Evolutionary conservation across 1,140 invertebrate species (phyloP).

Genomic region (Idris sp.): DNA sequence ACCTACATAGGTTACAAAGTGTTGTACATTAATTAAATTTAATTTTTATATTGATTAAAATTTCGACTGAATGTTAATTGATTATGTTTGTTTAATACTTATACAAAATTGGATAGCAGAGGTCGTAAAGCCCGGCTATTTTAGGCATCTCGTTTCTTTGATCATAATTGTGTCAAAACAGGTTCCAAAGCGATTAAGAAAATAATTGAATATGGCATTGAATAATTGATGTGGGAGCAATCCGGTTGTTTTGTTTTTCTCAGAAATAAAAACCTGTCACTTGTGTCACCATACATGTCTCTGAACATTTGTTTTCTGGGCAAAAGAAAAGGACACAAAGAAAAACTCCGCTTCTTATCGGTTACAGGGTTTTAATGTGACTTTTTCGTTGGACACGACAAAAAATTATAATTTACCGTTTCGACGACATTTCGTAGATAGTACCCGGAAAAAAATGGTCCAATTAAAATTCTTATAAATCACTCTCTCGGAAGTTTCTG

Average conservation of each 20-base stretch:
- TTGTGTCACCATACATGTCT: slow-evolving; percentile 26
- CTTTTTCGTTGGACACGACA: neutral
- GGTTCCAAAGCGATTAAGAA: slow-evolving; percentile 51
- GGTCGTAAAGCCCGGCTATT: slow-evolving; percentile 16
- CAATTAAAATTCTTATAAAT: slow-evolving; percentile 44
- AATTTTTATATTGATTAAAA: too few relatives aligned
- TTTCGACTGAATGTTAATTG: too few relatives aligned
- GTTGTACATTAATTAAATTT: too few relatives aligned
- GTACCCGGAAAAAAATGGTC: slow-evolving; percentile 2
- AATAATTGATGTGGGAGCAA: slow-evolving; percentile 54
- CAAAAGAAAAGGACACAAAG: slow-evolving; percentile 32
- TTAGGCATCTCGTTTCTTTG: slow-evolving; percentile 25
- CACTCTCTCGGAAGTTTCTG: neutral
- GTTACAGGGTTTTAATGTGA: slow-evolving; percentile 4
- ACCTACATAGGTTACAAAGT: too few relatives aligned
- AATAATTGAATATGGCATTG: slow-evolving; percentile 54
- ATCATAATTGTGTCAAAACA: slow-evolving; percentile 57
- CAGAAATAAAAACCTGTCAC: slow-evolving; percentile 50
- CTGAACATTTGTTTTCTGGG: slow-evolving; percentile 8
- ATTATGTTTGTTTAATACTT: too few relatives aligned
- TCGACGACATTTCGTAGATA: slow-evolving; percentile 1
- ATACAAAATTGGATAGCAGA: slow-evolving; percentile 12
- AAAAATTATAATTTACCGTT: slow-evolving; percentile 31
- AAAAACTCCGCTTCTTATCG: too few relatives aligned
- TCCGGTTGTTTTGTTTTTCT: slow-evolving; percentile 35